phyloP scores from a whole-genome alignment of 2,888 invertebrate species.

The Pomacea canaliculata region DNA sequence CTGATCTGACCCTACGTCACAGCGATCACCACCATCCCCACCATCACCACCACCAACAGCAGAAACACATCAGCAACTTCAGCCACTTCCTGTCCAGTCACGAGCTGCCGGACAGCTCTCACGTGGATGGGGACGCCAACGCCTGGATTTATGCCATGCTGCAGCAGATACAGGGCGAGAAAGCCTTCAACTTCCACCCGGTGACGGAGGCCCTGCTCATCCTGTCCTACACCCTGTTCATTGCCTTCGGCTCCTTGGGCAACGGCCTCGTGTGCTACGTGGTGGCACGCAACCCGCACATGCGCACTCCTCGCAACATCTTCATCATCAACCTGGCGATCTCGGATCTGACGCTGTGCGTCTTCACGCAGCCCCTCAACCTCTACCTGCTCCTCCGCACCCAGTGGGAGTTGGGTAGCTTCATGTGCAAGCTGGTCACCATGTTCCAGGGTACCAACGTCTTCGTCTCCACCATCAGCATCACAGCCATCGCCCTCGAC shows the following conservation, averaged over 20 bases:
- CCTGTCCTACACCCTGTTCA: conserved; percentile 72
- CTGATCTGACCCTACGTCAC: too few species aligned
- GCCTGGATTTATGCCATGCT: conserved; percentile 24
- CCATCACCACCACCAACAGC: too few species aligned
- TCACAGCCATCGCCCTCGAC: conserved; percentile 82
- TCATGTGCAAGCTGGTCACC: conserved; percentile 87
- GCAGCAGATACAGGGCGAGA: conserved; percentile 23
- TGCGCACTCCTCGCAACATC: conserved; percentile 91
- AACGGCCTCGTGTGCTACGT: conserved; percentile 86
- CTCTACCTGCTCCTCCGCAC: conserved; percentile 86
- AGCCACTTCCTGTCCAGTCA: background rate
- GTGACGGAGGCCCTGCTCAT: conserved; percentile 56
- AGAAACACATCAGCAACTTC: background rate
- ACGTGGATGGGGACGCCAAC: background rate
- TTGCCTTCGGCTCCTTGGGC: conserved; percentile 85
- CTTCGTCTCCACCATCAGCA: conserved; percentile 93
- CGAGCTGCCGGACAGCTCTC: background rate
- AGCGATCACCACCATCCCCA: too few species aligned
- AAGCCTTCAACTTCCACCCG: conserved; percentile 49
- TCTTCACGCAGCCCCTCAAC: conserved; percentile 91
- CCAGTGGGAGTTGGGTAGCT: conserved; percentile 85
- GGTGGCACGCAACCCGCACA: conserved; percentile 86
- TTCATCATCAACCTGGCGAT: conserved; percentile 90
- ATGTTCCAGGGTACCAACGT: conserved; percentile 90
- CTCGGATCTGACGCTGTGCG: conserved; percentile 85